phyloP scores from a whole-genome alignment of 2,797 vertebrate species.

The Crocodylus rhombifer region DNA sequence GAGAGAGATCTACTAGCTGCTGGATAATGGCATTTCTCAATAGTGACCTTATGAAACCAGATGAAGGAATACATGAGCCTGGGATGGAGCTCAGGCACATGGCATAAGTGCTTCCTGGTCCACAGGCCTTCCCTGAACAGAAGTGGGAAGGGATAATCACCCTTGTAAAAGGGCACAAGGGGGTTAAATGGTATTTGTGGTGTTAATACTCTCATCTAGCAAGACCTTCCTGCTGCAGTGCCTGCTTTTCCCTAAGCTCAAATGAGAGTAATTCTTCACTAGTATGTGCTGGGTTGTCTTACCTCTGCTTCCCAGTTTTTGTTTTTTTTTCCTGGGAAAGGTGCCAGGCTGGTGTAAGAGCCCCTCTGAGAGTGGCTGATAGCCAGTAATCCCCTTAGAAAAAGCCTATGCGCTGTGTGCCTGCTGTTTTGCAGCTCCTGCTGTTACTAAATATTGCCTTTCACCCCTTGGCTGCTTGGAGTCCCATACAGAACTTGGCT shows the following conservation, averaged over 20 bases:
- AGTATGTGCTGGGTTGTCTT: not conserved
- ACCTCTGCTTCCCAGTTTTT: not conserved
- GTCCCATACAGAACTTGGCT: not conserved
- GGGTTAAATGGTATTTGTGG: not conserved
- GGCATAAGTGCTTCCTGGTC: not conserved
- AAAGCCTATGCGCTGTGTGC: not conserved
- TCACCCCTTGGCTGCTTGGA: constrained; percentile 30
- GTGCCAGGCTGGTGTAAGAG: constrained; percentile 8
- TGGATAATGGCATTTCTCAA: not conserved
- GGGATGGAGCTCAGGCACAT: not conserved
- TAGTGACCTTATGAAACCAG: not conserved
- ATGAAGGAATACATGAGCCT: not conserved
- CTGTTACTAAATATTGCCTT: constrained; percentile 48
- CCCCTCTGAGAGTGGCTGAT: constrained; percentile 37
- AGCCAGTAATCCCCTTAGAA: constrained; percentile 46
- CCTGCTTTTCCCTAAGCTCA: not conserved
- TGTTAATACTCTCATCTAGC: not conserved
- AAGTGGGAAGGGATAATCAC: rapidly evolving
- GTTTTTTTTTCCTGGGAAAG: constrained; percentile 15
- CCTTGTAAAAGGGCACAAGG: not conserved
- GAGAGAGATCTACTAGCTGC: not conserved
- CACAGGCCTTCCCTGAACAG: not conserved
- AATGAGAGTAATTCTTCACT: not conserved
- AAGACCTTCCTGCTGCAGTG: not conserved
- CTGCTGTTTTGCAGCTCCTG: constrained; percentile 14